These are phyloP conservation scores for Callipepla californica DNA, from an alignment of 2,113 vertebrate species.

Conservation along the genomic window DNA sequence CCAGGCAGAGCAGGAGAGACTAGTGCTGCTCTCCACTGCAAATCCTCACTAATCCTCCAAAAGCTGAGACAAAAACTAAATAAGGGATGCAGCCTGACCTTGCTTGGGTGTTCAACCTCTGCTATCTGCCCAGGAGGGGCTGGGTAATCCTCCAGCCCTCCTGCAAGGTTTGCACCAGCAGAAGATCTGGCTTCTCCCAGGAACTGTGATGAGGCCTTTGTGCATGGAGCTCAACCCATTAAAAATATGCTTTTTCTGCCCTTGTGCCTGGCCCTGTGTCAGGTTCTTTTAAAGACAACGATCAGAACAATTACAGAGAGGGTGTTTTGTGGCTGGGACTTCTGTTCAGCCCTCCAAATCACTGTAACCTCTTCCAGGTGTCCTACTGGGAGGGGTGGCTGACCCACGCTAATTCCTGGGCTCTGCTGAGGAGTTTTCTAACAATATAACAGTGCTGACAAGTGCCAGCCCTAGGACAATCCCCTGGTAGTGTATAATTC, in stretches of 20 bases:
- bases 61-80: conserved; percentile 31
- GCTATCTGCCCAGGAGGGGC: neutral
- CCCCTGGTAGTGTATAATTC: neutral
- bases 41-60: conserved; percentile 9
- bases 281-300: neutral
- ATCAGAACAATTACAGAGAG: neutral
- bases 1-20: neutral
- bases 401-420: neutral
- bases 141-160: neutral
- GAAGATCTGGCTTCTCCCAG: neutral
- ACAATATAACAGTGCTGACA: neutral
- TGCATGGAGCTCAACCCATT: neutral
- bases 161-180: neutral
- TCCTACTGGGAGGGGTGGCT: neutral
- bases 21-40: fast-evolving
- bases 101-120: neutral
- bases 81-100: neutral
- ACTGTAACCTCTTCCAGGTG: neutral
- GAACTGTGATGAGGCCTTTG: neutral
- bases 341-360: neutral
- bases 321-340: neutral
- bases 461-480: neutral
- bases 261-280: neutral
- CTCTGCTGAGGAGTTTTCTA: neutral
- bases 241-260: neutral